Conservation (phyloP, 2,888 invertebrate species). For the Ornithoptera alexandrae region DNA sequence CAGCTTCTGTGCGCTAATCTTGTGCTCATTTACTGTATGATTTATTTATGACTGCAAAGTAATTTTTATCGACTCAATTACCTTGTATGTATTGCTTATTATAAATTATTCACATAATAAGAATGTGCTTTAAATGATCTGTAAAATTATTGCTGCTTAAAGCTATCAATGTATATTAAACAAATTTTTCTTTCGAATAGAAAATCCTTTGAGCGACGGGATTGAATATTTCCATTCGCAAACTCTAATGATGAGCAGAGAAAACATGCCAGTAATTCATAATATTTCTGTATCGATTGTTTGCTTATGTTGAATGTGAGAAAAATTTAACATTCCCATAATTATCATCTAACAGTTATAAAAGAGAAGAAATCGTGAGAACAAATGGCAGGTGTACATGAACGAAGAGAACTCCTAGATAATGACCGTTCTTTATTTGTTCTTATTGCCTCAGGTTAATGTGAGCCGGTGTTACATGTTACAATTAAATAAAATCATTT, state of each 20-base stretch:
- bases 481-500: constrained; percentile 11
- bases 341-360: constrained; percentile 51
- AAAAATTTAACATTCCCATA: constrained; percentile 54
- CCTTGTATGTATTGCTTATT: constrained; percentile 23
- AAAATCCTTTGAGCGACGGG: no score
- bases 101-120: background rate
- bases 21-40: constrained; percentile 31
- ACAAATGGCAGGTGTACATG: constrained; percentile 57
- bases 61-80: constrained; percentile 20
- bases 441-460: constrained; percentile 27
- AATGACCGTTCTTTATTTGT: constrained; percentile 41
- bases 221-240: background rate
- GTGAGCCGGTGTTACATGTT: constrained; percentile 16
- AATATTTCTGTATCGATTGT: constrained; percentile 35
- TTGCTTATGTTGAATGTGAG: constrained; percentile 41
- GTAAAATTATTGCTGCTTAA: background rate
- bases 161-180: background rate
- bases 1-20: constrained; percentile 53
- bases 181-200: no score
- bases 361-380: constrained; percentile 65
- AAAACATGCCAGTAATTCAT: constrained; percentile 29
- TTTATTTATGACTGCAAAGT: constrained; percentile 22
- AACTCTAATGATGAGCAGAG: background rate
- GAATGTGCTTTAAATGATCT: background rate
- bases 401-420: constrained; percentile 48